Conservation (phyloP, 35 echinoderm and acorn worm genomes). For the Lytechinus variegatus region DNA sequence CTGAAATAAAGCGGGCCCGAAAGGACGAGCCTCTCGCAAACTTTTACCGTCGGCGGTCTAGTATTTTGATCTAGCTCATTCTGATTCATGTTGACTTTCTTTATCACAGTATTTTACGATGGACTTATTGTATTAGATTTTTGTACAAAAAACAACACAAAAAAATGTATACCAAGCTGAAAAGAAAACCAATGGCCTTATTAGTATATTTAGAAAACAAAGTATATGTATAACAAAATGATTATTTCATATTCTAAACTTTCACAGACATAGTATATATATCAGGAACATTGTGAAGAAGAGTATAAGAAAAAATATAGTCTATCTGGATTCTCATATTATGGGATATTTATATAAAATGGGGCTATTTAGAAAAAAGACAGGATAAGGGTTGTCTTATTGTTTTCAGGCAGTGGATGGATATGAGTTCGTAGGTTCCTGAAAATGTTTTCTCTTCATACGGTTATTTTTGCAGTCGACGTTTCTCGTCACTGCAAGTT, state of each 20-base stretch:
- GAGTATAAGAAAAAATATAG: background rate
- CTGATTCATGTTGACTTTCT: background rate
- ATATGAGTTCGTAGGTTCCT: background rate
- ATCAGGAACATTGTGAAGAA: background rate
- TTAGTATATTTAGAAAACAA: constrained; percentile 15
- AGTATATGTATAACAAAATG: constrained; percentile 15
- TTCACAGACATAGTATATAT: constrained; percentile 5
- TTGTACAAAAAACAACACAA: background rate
- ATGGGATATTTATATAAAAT: background rate
- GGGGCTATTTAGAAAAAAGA: background rate
- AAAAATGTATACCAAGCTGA: background rate
- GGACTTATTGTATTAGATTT: background rate
- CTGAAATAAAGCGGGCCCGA: background rate
- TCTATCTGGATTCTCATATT: background rate
- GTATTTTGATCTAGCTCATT: background rate
- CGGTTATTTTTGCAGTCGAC: background rate
- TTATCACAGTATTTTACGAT: constrained; percentile 21
- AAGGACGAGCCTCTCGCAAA: background rate
- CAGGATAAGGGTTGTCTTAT: background rate
- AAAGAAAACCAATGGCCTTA: background rate
- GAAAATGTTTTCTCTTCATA: background rate
- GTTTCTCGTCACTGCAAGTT: background rate
- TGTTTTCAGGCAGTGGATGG: background rate
- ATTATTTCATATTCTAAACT: constrained; percentile 21
- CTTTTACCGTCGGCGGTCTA: background rate